Percentiles rank a stretch among this genome's conserved stretches.
Evolutionary conservation across 2,888 invertebrate genomes (phyloP).

Genomic region (Coleophora flavipennella): DNA sequence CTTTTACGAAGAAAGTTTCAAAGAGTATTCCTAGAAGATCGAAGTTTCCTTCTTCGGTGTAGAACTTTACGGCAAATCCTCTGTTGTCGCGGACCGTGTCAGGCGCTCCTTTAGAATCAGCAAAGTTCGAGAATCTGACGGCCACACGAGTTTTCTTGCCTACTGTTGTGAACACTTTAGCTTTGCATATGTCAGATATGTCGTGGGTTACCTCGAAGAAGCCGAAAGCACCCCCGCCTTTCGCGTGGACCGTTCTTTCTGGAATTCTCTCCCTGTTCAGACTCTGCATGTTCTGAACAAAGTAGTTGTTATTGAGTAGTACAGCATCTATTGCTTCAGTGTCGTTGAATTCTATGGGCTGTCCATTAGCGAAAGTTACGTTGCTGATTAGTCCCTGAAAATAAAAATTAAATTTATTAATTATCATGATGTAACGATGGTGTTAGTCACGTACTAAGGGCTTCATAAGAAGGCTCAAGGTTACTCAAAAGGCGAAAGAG

Average conservation of each 20-base stretch:
- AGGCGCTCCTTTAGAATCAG: constrained; percentile 87
- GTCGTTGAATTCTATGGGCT: constrained; percentile 80
- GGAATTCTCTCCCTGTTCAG: constrained; percentile 91
- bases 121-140: constrained; percentile 84
- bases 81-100: constrained; percentile 89
- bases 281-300: constrained; percentile 81
- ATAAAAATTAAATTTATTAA: too few relatives aligned
- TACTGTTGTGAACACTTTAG: constrained; percentile 79
- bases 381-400: constrained; percentile 58
- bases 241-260: constrained; percentile 93
- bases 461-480: too few relatives aligned
- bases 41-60: constrained; percentile 91
- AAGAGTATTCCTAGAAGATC: constrained; percentile 92
- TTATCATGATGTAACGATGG: too few relatives aligned
- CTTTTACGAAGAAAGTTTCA: constrained; percentile 90
- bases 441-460: too few relatives aligned
- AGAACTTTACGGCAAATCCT: constrained; percentile 93
- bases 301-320: constrained; percentile 84
- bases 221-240: constrained; percentile 91
- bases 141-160: constrained; percentile 86
- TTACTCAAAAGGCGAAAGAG: too few relatives aligned
- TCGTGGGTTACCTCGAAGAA: constrained; percentile 89
- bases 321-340: constrained; percentile 82
- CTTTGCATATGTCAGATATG: constrained; percentile 81
- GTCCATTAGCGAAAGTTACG: constrained; percentile 82